Evolutionary conservation across 2,888 invertebrate genomes (phyloP).

Genomic region (Gandaritis pyraliata): DNA sequence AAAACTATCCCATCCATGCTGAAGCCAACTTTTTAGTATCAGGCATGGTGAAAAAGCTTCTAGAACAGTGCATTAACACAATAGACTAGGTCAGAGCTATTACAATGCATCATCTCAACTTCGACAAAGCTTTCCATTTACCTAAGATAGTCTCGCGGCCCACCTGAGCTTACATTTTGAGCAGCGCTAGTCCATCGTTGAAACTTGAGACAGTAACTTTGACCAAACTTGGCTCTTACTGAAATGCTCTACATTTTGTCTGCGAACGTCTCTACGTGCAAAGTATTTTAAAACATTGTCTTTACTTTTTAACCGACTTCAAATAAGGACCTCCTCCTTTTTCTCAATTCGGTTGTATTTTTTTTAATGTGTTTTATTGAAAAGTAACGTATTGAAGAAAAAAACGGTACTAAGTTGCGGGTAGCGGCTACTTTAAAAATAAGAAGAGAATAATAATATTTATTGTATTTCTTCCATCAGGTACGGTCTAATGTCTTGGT

Average conservation of each 20-base stretch:
- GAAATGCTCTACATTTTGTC: slow-evolving; percentile 3
- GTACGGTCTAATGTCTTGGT: slow-evolving; percentile 90
- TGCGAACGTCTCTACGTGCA: slow-evolving; percentile 1
- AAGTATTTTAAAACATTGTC: background rate
- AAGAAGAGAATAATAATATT: no score
- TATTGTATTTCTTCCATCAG: slow-evolving; percentile 58
- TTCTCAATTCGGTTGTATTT: no score
- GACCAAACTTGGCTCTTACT: slow-evolving; percentile 10
- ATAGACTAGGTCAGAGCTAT: background rate
- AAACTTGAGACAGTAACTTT: slow-evolving; percentile 4
- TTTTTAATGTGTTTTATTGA: no score
- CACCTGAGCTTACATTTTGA: slow-evolving; percentile 7
- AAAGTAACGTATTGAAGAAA: no score
- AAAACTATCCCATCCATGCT: no score
- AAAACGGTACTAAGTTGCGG: no score
- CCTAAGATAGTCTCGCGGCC: background rate
- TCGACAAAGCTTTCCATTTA: slow-evolving; percentile 6
- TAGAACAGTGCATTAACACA: slow-evolving; percentile 8
- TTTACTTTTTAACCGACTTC: background rate
- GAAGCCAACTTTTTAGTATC: no score
- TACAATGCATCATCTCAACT: slow-evolving; percentile 4
- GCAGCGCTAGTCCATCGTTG: background rate
- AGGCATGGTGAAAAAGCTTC: slow-evolving; percentile 7
- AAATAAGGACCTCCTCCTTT: no score
- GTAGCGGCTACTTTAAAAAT: no score